Conservation (phyloP, 2,797 vertebrate species). For the Alosa sapidissima region DNA sequence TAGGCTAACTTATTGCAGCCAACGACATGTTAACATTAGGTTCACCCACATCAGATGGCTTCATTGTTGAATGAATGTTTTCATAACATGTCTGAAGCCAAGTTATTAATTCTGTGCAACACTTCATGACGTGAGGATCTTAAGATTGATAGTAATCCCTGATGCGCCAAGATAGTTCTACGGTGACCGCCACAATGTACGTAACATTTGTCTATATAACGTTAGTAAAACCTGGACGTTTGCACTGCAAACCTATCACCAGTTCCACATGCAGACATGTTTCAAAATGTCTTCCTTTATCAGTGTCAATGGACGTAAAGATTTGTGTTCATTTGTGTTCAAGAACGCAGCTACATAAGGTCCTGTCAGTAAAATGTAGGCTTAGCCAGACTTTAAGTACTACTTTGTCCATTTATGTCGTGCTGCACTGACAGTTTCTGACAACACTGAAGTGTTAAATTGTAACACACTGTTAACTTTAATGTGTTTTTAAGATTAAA, state of each 20-base stretch:
- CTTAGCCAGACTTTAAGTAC: not conserved
- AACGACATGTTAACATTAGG: not conserved
- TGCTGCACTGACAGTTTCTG: not conserved
- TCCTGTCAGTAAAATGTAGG: not conserved
- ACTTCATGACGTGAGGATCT: not conserved
- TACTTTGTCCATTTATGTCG: not conserved
- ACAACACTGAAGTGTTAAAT: not conserved
- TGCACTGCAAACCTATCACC: not conserved
- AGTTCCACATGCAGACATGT: not conserved
- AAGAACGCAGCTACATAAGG: not conserved
- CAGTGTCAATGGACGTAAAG: not conserved
- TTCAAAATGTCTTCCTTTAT: not conserved
- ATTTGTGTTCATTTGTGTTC: not conserved
- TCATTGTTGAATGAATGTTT: not conserved
- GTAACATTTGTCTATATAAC: not conserved
- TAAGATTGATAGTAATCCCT: not conserved
- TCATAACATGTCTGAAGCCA: not conserved
- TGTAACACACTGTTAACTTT: not conserved
- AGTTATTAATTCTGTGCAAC: not conserved
- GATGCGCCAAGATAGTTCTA: conserved; percentile 27
- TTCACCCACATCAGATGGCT: not conserved
- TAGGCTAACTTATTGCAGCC: not conserved
- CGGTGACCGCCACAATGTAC: not conserved
- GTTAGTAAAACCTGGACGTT: not conserved
- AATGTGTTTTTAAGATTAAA: not conserved